A percentile compares a stretch with the other conserved stretches of the same genome.
phyloP scores from a whole-genome alignment of 1,140 invertebrate species.

The Pogonus chalceus region DNA sequence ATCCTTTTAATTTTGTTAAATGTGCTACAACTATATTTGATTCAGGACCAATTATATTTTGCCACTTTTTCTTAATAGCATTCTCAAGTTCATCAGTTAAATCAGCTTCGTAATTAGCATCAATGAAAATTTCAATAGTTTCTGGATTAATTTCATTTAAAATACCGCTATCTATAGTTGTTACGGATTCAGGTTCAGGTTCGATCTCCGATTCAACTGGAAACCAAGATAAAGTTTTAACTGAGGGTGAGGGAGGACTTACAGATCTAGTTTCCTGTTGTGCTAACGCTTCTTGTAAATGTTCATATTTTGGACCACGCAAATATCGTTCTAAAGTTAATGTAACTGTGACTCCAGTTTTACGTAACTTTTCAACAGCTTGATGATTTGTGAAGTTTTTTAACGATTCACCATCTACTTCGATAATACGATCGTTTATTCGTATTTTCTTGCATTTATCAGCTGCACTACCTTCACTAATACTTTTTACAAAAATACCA shows the following conservation, averaged over 20 bases:
- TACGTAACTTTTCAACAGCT: constrained; percentile 75
- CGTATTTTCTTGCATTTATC: constrained; percentile 76
- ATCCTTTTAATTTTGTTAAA: constrained; percentile 71
- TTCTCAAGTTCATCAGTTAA: constrained; percentile 42
- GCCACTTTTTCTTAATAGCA: constrained; percentile 57
- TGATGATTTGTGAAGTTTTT: constrained; percentile 81
- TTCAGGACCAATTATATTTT: constrained; percentile 55
- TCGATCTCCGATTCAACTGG: constrained; percentile 48
- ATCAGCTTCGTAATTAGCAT: constrained; percentile 42
- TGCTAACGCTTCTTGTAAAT: constrained; percentile 73
- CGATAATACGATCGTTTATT: constrained; percentile 86
- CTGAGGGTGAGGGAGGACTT: constrained; percentile 57
- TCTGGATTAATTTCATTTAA: constrained; percentile 43
- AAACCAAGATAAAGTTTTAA: constrained; percentile 63
- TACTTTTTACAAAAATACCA: constrained; percentile 92
- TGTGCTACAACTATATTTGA: constrained; percentile 70
- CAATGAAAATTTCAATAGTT: constrained; percentile 43
- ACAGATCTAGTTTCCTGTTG: constrained; percentile 48
- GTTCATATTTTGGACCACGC: constrained; percentile 79
- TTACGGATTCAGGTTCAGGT: constrained; percentile 51
- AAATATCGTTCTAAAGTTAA: constrained; percentile 78
- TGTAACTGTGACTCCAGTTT: constrained; percentile 70
- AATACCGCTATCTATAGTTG: constrained; percentile 43
- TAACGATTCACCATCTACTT: constrained; percentile 71
- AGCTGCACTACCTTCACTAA: constrained; percentile 84